Percentiles rank a stretch among this genome's conserved stretches.
phyloP scores from a whole-genome alignment of 2,797 vertebrate species.

The Rallus crepitans region DNA sequence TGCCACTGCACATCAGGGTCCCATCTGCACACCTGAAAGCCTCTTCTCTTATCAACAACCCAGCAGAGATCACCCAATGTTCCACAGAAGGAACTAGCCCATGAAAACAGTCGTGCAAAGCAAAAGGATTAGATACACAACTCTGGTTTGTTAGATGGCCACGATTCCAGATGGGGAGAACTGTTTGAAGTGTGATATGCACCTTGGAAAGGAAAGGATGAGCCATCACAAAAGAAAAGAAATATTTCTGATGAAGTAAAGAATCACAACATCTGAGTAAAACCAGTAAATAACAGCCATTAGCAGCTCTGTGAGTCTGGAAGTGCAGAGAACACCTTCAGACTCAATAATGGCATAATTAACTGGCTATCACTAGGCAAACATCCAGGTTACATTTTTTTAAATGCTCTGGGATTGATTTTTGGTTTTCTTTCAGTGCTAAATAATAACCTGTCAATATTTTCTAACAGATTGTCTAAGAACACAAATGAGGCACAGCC shows the following conservation, averaged over 20 bases:
- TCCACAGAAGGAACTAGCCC: background rate
- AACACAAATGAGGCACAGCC: background rate
- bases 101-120: background rate
- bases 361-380: background rate
- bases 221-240: background rate
- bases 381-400: background rate
- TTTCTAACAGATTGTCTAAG: background rate
- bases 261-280: background rate
- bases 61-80: background rate
- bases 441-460: background rate
- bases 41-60: background rate
- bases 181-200: background rate
- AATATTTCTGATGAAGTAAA: background rate
- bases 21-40: background rate
- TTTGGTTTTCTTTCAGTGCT: background rate
- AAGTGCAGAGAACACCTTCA: background rate
- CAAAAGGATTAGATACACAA: background rate
- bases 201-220: background rate
- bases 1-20: background rate
- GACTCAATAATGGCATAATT: background rate
- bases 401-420: constrained; percentile 23
- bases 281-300: background rate
- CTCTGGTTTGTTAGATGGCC: background rate
- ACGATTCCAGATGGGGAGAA: background rate
- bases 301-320: background rate